Percentiles rank a stretch among this genome's conserved stretches.
Evolutionary conservation across 2,113 vertebrate genomes (phyloP).

Genomic region (Gallinago undulata): DNA sequence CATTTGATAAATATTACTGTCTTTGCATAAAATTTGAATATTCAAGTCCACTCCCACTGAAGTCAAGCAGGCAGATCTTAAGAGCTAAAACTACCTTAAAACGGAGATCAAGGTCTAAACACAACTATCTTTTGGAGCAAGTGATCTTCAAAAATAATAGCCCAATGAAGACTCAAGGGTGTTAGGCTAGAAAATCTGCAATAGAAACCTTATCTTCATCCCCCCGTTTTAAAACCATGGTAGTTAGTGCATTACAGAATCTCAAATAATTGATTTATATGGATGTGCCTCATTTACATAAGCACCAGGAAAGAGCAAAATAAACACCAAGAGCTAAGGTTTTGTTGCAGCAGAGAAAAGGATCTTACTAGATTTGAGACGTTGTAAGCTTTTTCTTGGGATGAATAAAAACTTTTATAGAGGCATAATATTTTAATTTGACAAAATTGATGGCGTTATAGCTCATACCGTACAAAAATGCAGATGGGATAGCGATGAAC

Average conservation of each 20-base stretch:
- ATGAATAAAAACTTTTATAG: not conserved
- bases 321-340: not conserved
- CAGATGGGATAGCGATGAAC: not conserved
- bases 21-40: not conserved
- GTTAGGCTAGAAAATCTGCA: not conserved
- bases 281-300: not conserved
- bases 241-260: not conserved
- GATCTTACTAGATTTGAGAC: not conserved
- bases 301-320: not conserved
- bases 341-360: not conserved
- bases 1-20: not conserved
- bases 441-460: not conserved
- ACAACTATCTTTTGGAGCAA: not conserved
- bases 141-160: not conserved
- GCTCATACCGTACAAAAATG: not conserved
- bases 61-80: not conserved
- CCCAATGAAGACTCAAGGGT: not conserved
- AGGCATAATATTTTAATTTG: not conserved
- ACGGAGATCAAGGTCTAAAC: not conserved
- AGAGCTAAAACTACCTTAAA: not conserved
- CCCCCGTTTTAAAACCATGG: not conserved
- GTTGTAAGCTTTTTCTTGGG: not conserved
- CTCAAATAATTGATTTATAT: not conserved
- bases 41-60: not conserved
- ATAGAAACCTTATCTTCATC: rapidly evolving